These are phyloP conservation scores for Crotalus tigris DNA, from an alignment of 2,113 vertebrate genomes.

Conservation along the genomic window DNA sequence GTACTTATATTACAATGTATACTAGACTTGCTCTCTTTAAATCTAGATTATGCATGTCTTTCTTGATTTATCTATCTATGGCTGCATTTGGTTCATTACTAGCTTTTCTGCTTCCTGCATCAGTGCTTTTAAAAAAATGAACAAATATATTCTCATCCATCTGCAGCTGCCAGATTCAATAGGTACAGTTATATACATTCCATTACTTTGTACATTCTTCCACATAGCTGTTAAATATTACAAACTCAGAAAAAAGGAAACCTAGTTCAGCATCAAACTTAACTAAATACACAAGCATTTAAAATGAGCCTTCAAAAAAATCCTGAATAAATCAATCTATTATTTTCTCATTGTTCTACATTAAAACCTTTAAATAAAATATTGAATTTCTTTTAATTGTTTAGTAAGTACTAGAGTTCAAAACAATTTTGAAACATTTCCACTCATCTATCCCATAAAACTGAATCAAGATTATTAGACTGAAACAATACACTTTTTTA, in stretches of 20 bases:
- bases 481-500: background rate
- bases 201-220: background rate
- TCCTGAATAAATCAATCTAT: background rate
- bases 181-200: background rate
- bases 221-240: background rate
- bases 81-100: background rate
- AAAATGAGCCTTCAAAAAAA: background rate
- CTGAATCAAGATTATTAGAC: background rate
- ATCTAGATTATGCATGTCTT: background rate
- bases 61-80: background rate
- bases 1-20: background rate
- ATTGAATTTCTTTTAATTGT: background rate
- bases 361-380: background rate
- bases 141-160: background rate
- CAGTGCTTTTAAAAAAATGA: background rate
- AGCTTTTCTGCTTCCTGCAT: background rate
- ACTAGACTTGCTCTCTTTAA: background rate
- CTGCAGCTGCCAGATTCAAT: background rate
- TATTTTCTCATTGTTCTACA: background rate
- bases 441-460: background rate
- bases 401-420: background rate
- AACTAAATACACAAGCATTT: background rate
- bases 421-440: background rate
- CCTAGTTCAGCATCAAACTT: background rate
- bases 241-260: background rate